phyloP scores from a whole-genome alignment of 2,888 invertebrate species.

The Diarsia dahlii region DNA sequence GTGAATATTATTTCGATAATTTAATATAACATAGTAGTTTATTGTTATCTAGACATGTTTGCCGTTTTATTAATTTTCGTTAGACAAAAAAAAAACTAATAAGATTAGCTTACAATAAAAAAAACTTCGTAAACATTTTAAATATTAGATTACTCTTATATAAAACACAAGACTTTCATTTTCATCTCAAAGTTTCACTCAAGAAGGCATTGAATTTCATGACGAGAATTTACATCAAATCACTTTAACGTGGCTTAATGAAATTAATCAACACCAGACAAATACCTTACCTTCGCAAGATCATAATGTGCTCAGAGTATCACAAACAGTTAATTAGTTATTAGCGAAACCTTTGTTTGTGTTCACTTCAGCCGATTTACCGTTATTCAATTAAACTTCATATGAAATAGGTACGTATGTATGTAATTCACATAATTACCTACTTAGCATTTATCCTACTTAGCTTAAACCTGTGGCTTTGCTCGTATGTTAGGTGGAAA shows the following conservation, averaged over 20 bases:
- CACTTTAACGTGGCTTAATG: not conserved
- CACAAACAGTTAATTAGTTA: slow-evolving; percentile 45
- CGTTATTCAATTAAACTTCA: slow-evolving; percentile 44
- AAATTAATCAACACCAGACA: slow-evolving; percentile 37
- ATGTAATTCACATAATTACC: slow-evolving; percentile 1
- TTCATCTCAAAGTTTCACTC: not conserved
- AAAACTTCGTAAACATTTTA: no score
- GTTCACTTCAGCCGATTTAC: slow-evolving; percentile 42
- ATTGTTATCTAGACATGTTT: not conserved
- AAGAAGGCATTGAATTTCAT: not conserved
- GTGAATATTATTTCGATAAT: not conserved
- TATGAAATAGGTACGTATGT: not conserved
- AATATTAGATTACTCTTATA: not conserved
- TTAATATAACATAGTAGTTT: not conserved
- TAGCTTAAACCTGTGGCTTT: not conserved
- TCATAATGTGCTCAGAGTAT: slow-evolving; percentile 39
- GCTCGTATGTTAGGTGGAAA: no score
- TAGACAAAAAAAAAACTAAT: not conserved
- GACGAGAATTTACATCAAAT: slow-evolving; percentile 13
- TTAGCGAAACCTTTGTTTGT: slow-evolving; percentile 54
- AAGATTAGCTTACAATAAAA: not conserved
- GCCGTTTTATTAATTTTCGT: not conserved
- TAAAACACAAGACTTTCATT: not conserved
- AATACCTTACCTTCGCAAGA: slow-evolving; percentile 5
- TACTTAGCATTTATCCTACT: not conserved